Evolutionary conservation across 2,797 vertebrate genomes (phyloP).

Genomic region (Melanogrammus aeglefinus): DNA sequence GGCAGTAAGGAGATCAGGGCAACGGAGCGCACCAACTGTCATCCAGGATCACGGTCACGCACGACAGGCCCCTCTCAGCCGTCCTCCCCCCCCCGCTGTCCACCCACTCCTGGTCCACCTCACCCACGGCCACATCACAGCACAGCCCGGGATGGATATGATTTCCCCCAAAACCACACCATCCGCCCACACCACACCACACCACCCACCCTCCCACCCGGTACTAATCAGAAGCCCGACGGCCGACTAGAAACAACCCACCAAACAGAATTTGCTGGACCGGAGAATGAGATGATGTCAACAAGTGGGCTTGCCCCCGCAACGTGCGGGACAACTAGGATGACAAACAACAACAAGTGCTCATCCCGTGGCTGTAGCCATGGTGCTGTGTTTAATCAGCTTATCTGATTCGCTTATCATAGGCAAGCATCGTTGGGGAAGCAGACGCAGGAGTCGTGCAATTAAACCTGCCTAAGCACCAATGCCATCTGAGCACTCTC

Average conservation of each 20-base stretch:
- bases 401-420: constrained; percentile 55
- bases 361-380: constrained; percentile 36
- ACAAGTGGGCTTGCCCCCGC: too few relatives aligned
- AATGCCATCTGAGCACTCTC: constrained; percentile 20
- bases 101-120: constrained; percentile 47
- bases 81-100: constrained; percentile 33
- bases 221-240: too few relatives aligned
- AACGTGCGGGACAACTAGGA: too few relatives aligned
- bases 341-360: background rate
- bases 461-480: constrained; percentile 40
- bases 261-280: too few relatives aligned
- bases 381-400: constrained; percentile 47
- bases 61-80: constrained; percentile 56
- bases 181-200: constrained; percentile 21
- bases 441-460: constrained; percentile 45
- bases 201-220: constrained; percentile 11
- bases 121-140: constrained; percentile 60
- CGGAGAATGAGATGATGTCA: too few relatives aligned
- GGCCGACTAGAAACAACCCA: too few relatives aligned
- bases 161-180: constrained; percentile 56
- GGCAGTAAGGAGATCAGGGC: constrained; percentile 68
- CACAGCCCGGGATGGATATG: constrained; percentile 44
- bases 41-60: constrained; percentile 67
- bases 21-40: constrained; percentile 73
- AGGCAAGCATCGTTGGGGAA: constrained; percentile 37